Percentiles rank a stretch among this genome's conserved stretches.
phyloP scores from a whole-genome alignment of 2,888 invertebrate genomes.

The Gastrophysa polygoni region DNA sequence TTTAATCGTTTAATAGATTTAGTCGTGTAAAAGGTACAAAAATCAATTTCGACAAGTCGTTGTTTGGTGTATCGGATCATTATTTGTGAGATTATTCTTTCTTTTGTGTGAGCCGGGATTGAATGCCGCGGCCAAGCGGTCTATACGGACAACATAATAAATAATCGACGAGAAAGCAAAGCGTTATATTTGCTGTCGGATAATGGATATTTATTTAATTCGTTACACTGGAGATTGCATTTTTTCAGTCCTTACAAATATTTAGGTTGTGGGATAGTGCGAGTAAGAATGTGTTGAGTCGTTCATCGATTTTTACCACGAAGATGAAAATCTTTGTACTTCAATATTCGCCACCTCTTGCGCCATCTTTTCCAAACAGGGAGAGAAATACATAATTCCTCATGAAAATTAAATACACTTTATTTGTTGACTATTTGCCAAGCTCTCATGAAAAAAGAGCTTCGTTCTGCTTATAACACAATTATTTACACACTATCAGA shows the following conservation, averaged over 20 bases:
- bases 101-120: constrained; percentile 27
- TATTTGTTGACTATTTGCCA: too few species aligned
- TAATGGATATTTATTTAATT: constrained; percentile 39
- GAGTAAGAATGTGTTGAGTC: too few species aligned
- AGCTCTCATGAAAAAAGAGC: too few species aligned
- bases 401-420: too few species aligned
- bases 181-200: constrained; percentile 28
- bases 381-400: too few species aligned
- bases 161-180: constrained; percentile 29
- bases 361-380: too few species aligned
- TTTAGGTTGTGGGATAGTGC: constrained; percentile 18
- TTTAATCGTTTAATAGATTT: constrained; percentile 38
- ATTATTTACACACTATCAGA: too few species aligned
- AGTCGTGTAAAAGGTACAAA: constrained; percentile 38
- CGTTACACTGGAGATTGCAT: constrained; percentile 29
- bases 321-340: too few species aligned
- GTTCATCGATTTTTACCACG: too few species aligned
- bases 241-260: constrained; percentile 31
- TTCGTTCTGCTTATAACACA: too few species aligned
- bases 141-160: constrained; percentile 27
- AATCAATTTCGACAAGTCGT: constrained; percentile 37
- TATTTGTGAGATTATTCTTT: constrained; percentile 30
- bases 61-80: constrained; percentile 30
- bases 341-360: too few species aligned
- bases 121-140: constrained; percentile 21